Conservation (phyloP, 2,113 vertebrate genomes). For the Tachuris rubrigastra region DNA sequence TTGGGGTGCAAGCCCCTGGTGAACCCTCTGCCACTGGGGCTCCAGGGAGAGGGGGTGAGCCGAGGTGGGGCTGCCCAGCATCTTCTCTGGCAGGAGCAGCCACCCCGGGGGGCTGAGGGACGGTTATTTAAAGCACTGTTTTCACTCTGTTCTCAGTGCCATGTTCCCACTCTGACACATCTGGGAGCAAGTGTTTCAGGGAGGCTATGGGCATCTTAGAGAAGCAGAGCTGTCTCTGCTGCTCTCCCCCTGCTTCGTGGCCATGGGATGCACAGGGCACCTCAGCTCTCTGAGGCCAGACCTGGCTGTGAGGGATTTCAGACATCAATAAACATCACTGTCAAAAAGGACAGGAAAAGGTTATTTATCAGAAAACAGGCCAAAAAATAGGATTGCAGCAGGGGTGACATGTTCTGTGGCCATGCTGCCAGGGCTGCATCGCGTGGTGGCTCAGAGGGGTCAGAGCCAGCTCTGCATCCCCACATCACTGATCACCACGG, state of each 20-base stretch:
- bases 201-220: not conserved
- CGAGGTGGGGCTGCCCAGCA: not conserved
- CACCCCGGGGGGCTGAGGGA: accelerated
- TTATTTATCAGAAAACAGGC: constrained; percentile 37
- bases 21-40: not conserved
- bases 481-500: not conserved
- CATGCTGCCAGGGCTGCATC: not conserved
- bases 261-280: not conserved
- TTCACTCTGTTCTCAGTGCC: not conserved
- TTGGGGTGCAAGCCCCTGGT: not conserved
- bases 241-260: not conserved
- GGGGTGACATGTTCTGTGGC: not conserved
- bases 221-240: not conserved
- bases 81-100: not conserved
- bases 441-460: not conserved
- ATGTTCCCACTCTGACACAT: not conserved
- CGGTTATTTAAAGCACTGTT: not conserved
- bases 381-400: not conserved
- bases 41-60: not conserved
- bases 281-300: not conserved
- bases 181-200: not conserved
- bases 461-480: not conserved
- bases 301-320: constrained; percentile 27
- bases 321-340: constrained; percentile 51
- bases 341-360: constrained; percentile 48